Percentiles rank a stretch among this genome's conserved stretches.
Conservation (phyloP, 2,113 vertebrate genomes). For the Channa argus region DNA sequence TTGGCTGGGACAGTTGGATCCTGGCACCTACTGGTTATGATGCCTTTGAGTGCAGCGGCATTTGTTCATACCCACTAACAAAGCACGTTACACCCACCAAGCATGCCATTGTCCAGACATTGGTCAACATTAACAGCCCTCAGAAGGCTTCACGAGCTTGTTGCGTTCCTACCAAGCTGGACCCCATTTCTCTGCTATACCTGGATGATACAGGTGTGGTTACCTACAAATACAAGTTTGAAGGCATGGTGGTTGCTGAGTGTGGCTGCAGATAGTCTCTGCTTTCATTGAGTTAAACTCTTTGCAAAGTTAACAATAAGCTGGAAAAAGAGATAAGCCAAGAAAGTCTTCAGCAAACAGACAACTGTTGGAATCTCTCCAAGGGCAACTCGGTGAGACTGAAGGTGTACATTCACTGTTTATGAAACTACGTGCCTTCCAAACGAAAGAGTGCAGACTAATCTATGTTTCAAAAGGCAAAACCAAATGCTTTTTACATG, state of each 20-base stretch:
- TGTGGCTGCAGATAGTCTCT: constrained; percentile 96
- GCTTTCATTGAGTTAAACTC: constrained; percentile 16
- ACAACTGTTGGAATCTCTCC: constrained; percentile 28
- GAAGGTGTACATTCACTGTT: constrained; percentile 26
- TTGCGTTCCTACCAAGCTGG: constrained; percentile 96
- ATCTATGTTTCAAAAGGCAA: constrained; percentile 87
- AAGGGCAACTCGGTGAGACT: constrained; percentile 9
- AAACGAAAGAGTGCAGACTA: constrained; percentile 51
- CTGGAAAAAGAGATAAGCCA: constrained; percentile 19
- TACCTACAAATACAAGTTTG: constrained; percentile 98
- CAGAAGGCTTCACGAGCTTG: constrained; percentile 93
- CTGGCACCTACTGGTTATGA: constrained; percentile 93
- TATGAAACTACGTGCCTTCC: constrained; percentile 23
- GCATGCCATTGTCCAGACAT: constrained; percentile 94
- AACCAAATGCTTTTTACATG: constrained; percentile 32
- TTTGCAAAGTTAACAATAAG: constrained; percentile 45
- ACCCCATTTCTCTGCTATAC: constrained; percentile 97
- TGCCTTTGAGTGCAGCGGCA: constrained; percentile 92
- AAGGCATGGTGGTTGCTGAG: constrained; percentile 97
- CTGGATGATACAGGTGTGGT: constrained; percentile 94
- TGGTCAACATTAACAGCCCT: constrained; percentile 92
- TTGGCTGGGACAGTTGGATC: constrained; percentile 99
- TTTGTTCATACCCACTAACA: constrained; percentile 92
- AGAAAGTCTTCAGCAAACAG: constrained; percentile 15
- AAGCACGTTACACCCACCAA: constrained; percentile 96